Conservation (phyloP, 2,113 vertebrate species). For the Oreocharis arfaki region DNA sequence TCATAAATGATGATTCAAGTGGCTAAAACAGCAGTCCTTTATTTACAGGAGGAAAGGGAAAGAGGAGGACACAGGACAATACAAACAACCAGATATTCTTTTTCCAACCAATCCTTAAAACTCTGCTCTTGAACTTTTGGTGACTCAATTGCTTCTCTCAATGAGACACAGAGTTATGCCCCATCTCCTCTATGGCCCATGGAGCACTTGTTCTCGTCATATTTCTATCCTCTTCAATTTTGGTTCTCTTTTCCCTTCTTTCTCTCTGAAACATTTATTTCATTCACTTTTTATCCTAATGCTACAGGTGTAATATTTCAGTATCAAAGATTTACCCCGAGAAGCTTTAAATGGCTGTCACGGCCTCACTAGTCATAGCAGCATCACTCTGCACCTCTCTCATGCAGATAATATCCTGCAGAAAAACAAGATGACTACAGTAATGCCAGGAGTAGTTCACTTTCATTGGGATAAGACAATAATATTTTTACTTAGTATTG, state of each 20-base stretch:
- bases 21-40: neutral
- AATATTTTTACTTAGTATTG: slow-evolving; percentile 20
- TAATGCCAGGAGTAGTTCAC: neutral
- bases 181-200: accelerated
- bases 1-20: neutral
- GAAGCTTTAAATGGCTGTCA: neutral
- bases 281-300: neutral
- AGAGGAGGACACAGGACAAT: neutral
- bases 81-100: neutral
- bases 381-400: neutral
- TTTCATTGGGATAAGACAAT: neutral
- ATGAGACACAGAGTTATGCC: neutral
- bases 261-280: neutral
- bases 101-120: neutral
- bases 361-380: neutral
- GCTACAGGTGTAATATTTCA: neutral
- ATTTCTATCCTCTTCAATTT: neutral
- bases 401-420: neutral
- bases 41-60: neutral
- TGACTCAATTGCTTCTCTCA: neutral
- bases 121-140: neutral
- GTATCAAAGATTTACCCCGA: neutral
- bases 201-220: neutral
- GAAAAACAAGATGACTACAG: neutral
- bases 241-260: neutral